These are phyloP conservation scores for Thalassaphorura encarpata DNA, from an alignment of 1,140 invertebrate species.

Conservation along the genomic window DNA sequence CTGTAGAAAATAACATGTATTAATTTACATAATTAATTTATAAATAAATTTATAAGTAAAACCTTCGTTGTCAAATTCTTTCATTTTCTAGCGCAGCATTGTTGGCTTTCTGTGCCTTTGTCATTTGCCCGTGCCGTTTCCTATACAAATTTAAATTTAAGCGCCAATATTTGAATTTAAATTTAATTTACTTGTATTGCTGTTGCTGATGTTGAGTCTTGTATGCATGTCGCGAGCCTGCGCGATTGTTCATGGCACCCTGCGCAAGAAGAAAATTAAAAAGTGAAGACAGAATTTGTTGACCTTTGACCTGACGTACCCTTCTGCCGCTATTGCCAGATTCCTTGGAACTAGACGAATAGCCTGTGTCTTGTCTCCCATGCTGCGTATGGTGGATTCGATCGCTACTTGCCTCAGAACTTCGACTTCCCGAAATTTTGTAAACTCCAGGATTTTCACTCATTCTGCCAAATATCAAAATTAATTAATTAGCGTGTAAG, in stretches of 20 bases:
- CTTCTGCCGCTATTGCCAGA: constrained; percentile 24
- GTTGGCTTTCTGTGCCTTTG: not conserved
- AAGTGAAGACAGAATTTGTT: not conserved
- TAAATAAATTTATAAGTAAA: too few species aligned
- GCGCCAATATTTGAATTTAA: too few species aligned
- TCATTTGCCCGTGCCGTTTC: too few species aligned
- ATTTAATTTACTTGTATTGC: too few species aligned
- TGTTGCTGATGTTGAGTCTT: too few species aligned
- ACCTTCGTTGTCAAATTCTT: constrained; percentile 45
- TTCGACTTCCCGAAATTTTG: constrained; percentile 30
- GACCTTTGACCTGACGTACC: constrained; percentile 3
- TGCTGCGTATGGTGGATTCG: constrained; percentile 25
- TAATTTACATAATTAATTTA: too few species aligned
- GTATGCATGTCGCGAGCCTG: too few species aligned
- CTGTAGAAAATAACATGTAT: too few species aligned
- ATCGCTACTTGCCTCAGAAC: constrained; percentile 25
- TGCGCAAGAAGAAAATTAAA: too few species aligned
- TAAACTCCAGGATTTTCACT: constrained; percentile 31
- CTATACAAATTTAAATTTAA: too few species aligned
- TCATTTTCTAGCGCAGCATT: constrained; percentile 25
- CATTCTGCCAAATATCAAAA: constrained; percentile 17
- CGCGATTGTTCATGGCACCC: too few species aligned
- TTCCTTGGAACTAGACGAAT: constrained; percentile 31
- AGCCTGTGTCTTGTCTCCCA: constrained; percentile 30
- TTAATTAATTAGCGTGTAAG: not conserved